phyloP scores from a whole-genome alignment of 92 coral and sea anemone species.

The Zoanthus sociatus region DNA sequence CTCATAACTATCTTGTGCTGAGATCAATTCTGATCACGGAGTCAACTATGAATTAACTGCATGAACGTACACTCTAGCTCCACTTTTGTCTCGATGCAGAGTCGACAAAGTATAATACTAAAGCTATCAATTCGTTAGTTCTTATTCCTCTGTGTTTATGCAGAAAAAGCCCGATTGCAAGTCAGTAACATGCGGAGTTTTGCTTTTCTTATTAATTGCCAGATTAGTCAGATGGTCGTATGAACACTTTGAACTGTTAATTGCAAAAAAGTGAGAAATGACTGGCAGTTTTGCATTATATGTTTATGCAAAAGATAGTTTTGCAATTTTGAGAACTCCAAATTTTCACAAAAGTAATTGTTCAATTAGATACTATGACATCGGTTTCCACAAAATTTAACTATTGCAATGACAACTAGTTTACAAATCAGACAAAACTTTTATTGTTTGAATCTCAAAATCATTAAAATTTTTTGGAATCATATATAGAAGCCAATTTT shows the following conservation, averaged over 20 bases:
- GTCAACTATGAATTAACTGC: background rate
- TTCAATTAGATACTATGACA: background rate
- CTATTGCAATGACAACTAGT: too few relatives aligned
- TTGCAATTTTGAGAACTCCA: background rate
- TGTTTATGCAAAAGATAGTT: background rate
- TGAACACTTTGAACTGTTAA: background rate
- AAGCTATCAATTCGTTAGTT: background rate
- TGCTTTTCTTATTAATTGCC: background rate
- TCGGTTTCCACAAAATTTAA: too few relatives aligned
- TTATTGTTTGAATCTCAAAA: too few relatives aligned
- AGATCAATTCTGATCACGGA: background rate
- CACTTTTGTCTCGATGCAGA: background rate
- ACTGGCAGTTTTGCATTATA: background rate
- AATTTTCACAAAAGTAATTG: background rate
- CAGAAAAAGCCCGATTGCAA: background rate
- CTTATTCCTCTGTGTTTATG: conserved; percentile 11
- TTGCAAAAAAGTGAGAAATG: background rate
- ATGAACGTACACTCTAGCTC: background rate
- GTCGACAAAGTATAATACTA: background rate
- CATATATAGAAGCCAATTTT: too few relatives aligned
- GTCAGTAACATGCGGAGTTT: background rate
- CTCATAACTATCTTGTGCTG: background rate
- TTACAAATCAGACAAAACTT: too few relatives aligned
- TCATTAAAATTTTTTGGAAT: too few relatives aligned
- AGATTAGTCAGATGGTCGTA: background rate